Evolutionary conservation across 2,797 vertebrate genomes (phyloP).

Genomic region (Hipposideros larvatus): DNA sequence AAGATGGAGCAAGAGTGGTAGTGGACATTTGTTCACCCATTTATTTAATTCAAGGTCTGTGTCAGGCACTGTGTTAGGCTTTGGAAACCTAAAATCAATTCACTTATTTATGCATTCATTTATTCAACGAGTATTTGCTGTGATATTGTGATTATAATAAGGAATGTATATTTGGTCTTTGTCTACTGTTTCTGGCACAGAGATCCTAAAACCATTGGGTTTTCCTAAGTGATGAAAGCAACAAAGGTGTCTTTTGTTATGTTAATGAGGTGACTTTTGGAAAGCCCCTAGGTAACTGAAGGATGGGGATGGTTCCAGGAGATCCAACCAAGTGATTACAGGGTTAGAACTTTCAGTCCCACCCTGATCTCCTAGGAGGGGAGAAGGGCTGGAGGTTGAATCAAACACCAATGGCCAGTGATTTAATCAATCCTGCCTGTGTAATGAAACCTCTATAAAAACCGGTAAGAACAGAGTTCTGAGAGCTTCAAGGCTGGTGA

Average conservation of each 20-base stretch:
- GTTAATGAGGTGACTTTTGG: neutral
- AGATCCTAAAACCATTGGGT: neutral
- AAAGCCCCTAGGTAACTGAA: neutral
- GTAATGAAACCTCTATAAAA: neutral
- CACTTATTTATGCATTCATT: neutral
- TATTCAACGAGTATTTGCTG: neutral
- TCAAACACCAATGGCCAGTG: neutral
- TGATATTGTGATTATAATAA: neutral
- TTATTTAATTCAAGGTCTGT: neutral
- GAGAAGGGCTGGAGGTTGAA: neutral
- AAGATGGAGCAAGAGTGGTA: neutral
- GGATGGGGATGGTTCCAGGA: neutral
- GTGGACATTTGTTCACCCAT: neutral
- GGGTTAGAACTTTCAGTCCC: neutral
- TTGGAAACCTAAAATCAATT: neutral
- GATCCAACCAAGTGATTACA: neutral
- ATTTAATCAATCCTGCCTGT: neutral
- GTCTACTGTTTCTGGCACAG: neutral
- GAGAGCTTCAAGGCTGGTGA: neutral
- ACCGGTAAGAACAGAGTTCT: neutral
- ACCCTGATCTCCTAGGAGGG: neutral
- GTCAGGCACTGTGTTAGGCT: neutral
- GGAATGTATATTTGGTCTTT: neutral
- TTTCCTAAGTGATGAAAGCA: neutral
- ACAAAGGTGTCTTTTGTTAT: neutral